phyloP scores from a whole-genome alignment of 2,888 invertebrate species.

The Rhodophaea formosa region DNA sequence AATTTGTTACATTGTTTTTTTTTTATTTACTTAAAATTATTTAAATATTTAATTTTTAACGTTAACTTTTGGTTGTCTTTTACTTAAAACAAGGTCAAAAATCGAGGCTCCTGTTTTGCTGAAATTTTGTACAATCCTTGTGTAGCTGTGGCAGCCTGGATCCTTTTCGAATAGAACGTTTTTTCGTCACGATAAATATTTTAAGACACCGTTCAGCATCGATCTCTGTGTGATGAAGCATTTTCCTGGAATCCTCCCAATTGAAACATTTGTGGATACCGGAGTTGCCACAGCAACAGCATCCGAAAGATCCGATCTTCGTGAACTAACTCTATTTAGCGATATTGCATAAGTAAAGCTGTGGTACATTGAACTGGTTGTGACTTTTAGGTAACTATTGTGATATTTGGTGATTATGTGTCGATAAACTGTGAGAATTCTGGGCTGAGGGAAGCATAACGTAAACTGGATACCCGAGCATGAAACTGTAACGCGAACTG shows the following conservation, averaged over 20 bases:
- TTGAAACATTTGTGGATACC: not conserved
- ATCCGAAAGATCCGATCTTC: conserved; percentile 26
- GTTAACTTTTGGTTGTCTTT: conserved; percentile 81
- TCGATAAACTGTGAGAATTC: conserved; percentile 36
- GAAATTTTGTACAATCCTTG: conserved; percentile 68
- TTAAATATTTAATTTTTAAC: conserved; percentile 79
- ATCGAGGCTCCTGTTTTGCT: conserved; percentile 67
- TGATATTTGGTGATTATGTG: conserved; percentile 75
- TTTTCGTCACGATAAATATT: not conserved
- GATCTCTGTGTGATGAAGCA: not conserved
- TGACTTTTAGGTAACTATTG: conserved; percentile 79
- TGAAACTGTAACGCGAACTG: conserved; percentile 26
- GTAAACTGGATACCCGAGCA: conserved; percentile 22
- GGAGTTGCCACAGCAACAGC: conserved; percentile 22
- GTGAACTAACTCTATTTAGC: conserved; percentile 52
- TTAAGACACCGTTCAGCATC: not conserved
- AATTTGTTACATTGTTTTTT: conserved; percentile 80
- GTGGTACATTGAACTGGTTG: conserved; percentile 76
- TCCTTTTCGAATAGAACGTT: conserved; percentile 25
- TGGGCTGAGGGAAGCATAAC: conserved; percentile 38
- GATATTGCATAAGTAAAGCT: conserved; percentile 77
- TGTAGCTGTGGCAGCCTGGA: conserved; percentile 43
- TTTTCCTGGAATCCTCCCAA: conserved; percentile 27
- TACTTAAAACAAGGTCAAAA: conserved; percentile 72
- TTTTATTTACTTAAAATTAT: conserved; percentile 72